A percentile compares a stretch with the other conserved stretches of the same genome.
Conservation (phyloP, 2,113 vertebrate genomes). For the Elephas maximus region DNA sequence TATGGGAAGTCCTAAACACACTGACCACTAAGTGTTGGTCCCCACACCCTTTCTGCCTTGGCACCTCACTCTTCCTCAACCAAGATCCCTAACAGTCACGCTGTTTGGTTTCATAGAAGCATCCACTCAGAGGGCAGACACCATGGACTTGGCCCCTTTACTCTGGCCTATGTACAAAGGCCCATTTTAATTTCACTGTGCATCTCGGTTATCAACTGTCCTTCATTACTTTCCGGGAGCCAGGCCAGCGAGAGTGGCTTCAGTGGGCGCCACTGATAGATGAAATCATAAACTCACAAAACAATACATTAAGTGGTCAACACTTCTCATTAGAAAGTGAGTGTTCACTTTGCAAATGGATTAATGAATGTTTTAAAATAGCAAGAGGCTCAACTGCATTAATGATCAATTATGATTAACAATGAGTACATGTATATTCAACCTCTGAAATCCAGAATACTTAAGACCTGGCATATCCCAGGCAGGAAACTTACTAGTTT, state of each 20-base stretch:
- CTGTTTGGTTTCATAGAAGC: not conserved
- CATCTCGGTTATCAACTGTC: not conserved
- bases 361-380: not conserved
- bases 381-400: not conserved
- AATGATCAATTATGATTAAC: not conserved
- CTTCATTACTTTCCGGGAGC: not conserved
- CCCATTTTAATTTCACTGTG: not conserved
- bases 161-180: not conserved
- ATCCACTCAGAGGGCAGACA: not conserved
- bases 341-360: not conserved
- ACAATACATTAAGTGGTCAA: not conserved
- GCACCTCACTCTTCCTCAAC: not conserved
- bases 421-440: not conserved
- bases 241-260: not conserved
- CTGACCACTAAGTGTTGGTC: accelerated
- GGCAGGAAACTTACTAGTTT: not conserved
- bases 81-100: not conserved
- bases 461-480: not conserved
- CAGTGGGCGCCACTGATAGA: not conserved
- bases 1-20: accelerated
- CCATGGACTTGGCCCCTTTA: not conserved
- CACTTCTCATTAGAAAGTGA: not conserved
- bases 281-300: not conserved
- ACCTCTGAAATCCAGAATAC: not conserved
- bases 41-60: not conserved